Base-by-base conservation (phyloP, 1,140 invertebrate genomes). In the Drosophila orena region DNA sequence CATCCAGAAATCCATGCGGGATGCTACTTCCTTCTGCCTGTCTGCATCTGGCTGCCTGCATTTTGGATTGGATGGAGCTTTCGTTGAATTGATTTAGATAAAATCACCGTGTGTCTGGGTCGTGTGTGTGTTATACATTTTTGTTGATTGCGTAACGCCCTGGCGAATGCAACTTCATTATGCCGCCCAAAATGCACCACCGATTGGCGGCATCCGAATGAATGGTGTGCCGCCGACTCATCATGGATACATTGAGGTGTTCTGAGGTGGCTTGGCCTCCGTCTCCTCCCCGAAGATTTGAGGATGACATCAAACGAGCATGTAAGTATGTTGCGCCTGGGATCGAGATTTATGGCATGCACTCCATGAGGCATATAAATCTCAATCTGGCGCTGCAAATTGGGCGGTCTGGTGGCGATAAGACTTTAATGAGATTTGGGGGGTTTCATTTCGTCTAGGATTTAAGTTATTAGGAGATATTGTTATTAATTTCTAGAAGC, bases 31-130 rank as follows among this genome's bases (percentile, higher is more conserved):
- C 56, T 56, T 65, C 52, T 59, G 47, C 49, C 62, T 34, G 27
- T 47, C 44, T 65, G 35, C 30, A 49, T 66, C 55, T 75, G 76
- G 38, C 58, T 81, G 79, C 60, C 62, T 55, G 66, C 46, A 30
- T 59, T 56, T 17, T 17, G 17, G 17, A 17, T 17, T 61, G 57
- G 71, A 22, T 49, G 38, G 54, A 43, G 70, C 65, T 71, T 81
- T 86, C 83, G 83, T 88, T 88, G 74, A 86, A 86, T 88, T 86
- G 83, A 83, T 89, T 86, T 88, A 88, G 83, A 88, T 86, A 83
- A 79, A 83, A 79, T 84, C 65, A 47, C 65, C 66, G 66, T 70
- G 65, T 58, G 35, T 27, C 65, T 43, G 46, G 60, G 27, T 62
- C 49, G 49, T 54, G 37, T 37, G 37, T 37, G 37, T 62, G 34